Percentiles rank a stretch among this genome's conserved stretches.
Evolutionary conservation across 2,888 invertebrate species (phyloP).

Genomic region (Melitaea athalia): DNA sequence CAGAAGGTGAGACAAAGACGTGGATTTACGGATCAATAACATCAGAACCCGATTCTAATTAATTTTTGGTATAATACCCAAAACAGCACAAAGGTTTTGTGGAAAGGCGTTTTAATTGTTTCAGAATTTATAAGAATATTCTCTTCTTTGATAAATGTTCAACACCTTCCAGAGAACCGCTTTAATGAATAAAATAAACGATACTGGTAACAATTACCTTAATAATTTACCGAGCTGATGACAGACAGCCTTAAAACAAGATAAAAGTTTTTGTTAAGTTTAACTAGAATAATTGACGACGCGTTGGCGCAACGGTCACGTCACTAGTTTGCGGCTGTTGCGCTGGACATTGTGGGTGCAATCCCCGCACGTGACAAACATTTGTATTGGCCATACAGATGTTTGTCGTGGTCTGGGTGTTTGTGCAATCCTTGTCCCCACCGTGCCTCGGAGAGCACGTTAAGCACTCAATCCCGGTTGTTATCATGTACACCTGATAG

Average conservation of each 20-base stretch:
- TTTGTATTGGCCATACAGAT: too few relatives aligned
- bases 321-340: too few relatives aligned
- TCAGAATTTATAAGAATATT: conserved; percentile 25
- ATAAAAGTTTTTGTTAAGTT: not conserved
- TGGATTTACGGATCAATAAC: conserved; percentile 23
- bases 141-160: conserved; percentile 22
- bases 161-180: not conserved
- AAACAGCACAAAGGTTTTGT: conserved; percentile 32
- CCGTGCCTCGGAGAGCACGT: too few relatives aligned
- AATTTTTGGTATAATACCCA: conserved; percentile 23
- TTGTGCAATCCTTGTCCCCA: too few relatives aligned
- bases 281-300: too few relatives aligned
- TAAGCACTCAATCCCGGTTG: too few relatives aligned
- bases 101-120: conserved; percentile 27
- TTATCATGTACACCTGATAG: too few relatives aligned
- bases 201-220: conserved; percentile 2
- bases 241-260: not conserved
- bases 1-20: conserved; percentile 16
- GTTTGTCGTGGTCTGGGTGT: too few relatives aligned
- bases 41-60: conserved; percentile 18
- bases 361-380: too few relatives aligned
- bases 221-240: not conserved
- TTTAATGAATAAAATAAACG: conserved; percentile 13
- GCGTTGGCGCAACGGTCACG: too few relatives aligned
- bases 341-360: too few relatives aligned